Evolutionary conservation across 92 coral and sea anemone species (phyloP).

Genomic region (Heteractis magnifica): DNA sequence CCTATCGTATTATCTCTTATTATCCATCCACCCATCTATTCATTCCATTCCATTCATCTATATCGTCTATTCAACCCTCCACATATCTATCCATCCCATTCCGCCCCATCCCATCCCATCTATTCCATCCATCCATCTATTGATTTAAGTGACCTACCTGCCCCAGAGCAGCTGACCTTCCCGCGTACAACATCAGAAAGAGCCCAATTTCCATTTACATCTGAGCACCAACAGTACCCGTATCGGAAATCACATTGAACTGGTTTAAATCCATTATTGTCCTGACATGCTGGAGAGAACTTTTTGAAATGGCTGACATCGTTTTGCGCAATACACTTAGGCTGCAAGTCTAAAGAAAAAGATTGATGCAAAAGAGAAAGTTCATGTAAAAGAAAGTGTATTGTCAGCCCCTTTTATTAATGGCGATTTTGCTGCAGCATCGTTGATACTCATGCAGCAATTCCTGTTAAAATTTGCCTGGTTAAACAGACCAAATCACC

Average conservation of each 20-base stretch:
- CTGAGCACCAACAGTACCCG: conserved; percentile 94
- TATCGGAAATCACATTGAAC: conserved; percentile 81
- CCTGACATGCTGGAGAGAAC: conserved; percentile 56
- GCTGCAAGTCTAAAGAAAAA: background rate
- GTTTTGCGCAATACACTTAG: background rate
- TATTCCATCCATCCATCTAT: background rate
- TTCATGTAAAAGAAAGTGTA: no score
- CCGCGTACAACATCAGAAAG: conserved; percentile 61
- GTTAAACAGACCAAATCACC: no score
- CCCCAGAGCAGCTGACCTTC: conserved; percentile 52
- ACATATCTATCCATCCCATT: no score
- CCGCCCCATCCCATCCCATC: no score
- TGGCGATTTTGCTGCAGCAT: no score
- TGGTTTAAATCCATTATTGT: conserved; percentile 35
- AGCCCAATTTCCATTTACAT: conserved; percentile 70
- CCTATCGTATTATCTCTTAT: no score
- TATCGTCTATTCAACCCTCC: no score
- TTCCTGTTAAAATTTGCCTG: no score
- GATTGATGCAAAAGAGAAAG: background rate
- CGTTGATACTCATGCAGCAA: no score
- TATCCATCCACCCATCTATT: no score
- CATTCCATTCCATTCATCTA: no score
- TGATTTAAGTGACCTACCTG: conserved; percentile 49
- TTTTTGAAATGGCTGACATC: conserved; percentile 45
- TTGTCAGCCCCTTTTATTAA: no score